Conservation (phyloP, 1,140 invertebrate species). For the Drosophila navojoa region DNA sequence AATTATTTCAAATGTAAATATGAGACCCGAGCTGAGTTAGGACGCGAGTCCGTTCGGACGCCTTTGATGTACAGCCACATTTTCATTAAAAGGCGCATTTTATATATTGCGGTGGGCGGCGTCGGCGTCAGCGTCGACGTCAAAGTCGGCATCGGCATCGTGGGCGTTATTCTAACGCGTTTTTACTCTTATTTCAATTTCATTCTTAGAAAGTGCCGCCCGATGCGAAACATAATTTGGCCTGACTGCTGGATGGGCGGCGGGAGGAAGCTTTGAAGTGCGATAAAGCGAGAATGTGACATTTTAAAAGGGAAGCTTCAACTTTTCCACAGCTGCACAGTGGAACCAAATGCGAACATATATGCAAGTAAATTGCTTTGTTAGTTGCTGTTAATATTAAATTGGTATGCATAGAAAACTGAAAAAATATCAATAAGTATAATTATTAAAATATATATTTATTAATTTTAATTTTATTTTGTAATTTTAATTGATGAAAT, state of each 20-base stretch:
- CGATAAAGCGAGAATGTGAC: constrained; percentile 28
- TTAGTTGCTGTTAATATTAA: no score
- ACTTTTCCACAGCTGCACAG: constrained; percentile 22
- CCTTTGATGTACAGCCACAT: constrained; percentile 46
- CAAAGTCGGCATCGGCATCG: neutral
- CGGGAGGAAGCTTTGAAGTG: constrained; percentile 39
- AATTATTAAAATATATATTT: neutral
- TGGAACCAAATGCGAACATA: neutral
- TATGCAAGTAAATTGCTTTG: neutral
- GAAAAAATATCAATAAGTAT: neutral
- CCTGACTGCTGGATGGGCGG: constrained; percentile 20
- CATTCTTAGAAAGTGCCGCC: constrained; percentile 29
- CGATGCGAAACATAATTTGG: constrained; percentile 40
- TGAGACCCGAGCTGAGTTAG: constrained; percentile 13
- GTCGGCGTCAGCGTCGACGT: neutral
- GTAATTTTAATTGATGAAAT: no score
- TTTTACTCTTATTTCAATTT: neutral
- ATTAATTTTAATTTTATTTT: neutral
- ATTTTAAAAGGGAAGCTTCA: constrained; percentile 25
- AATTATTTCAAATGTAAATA: constrained; percentile 41
- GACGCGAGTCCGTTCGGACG: neutral
- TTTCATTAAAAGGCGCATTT: constrained; percentile 36
- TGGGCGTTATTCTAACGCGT: neutral
- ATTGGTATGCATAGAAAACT: no score
- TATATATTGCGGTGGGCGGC: constrained; percentile 2